Conservation (phyloP, 1,140 invertebrate species). For the Bombus consobrinus region DNA sequence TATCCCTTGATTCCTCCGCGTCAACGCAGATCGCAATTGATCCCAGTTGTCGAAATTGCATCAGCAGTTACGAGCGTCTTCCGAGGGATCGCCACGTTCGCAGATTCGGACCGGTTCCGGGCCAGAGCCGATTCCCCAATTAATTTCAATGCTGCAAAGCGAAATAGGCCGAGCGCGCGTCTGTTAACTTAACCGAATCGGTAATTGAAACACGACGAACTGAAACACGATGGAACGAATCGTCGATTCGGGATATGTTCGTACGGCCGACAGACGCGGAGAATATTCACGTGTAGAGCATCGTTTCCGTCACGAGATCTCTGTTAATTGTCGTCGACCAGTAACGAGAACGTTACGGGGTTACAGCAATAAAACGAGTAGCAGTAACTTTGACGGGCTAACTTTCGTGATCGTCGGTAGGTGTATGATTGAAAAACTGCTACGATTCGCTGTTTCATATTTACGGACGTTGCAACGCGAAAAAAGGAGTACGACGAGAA, state of each 20-base stretch:
- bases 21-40: not conserved
- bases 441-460: not conserved
- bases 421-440: not conserved
- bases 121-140: constrained; percentile 42
- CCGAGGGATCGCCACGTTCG: constrained; percentile 33
- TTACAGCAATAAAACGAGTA: not conserved
- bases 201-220: constrained; percentile 25
- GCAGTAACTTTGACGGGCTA: not conserved
- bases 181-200: constrained; percentile 14
- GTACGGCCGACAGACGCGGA: not conserved
- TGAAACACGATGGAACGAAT: constrained; percentile 7
- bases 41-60: constrained; percentile 61
- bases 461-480: not conserved
- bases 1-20: not conserved
- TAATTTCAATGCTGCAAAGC: constrained; percentile 34
- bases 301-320: not conserved
- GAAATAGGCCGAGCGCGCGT: not conserved
- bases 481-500: not conserved
- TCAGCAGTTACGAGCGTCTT: constrained; percentile 63
- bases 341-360: not conserved
- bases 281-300: not conserved
- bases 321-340: not conserved
- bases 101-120: constrained; percentile 25
- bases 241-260: not conserved
- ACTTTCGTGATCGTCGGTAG: not conserved